Conservation (phyloP, 2,797 vertebrate genomes). For the Eulemur mongoz region DNA sequence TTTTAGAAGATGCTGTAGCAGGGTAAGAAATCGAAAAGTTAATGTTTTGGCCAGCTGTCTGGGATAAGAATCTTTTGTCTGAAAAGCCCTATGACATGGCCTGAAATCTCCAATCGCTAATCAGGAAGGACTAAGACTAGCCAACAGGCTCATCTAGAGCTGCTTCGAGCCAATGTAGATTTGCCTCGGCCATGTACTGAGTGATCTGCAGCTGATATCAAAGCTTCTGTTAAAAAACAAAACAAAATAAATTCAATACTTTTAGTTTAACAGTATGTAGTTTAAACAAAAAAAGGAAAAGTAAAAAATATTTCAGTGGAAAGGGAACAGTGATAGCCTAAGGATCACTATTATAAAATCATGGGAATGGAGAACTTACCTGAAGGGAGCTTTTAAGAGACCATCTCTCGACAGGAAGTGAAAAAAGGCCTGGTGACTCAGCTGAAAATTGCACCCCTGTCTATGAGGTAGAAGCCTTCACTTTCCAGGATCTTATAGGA, state of each 20-base stretch:
- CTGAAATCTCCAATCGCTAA: constrained; percentile 73
- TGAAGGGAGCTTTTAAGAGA: constrained; percentile 89
- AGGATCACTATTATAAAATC: constrained; percentile 83
- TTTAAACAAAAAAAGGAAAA: constrained; percentile 74
- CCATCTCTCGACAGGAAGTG: constrained; percentile 89
- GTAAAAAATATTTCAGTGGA: constrained; percentile 81
- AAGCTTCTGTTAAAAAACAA: constrained; percentile 91
- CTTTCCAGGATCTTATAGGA: constrained; percentile 90
- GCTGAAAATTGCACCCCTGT: constrained; percentile 89
- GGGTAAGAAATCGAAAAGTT: constrained; percentile 75
- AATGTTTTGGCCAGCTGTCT: constrained; percentile 74
- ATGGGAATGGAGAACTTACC: constrained; percentile 87
- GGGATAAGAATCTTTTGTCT: constrained; percentile 70
- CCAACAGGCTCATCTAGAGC: constrained; percentile 86
- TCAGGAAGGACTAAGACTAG: constrained; percentile 77
- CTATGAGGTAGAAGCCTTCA: constrained; percentile 89
- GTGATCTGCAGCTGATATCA: constrained; percentile 88
- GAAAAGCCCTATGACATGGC: constrained; percentile 73
- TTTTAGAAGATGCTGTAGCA: constrained; percentile 81
- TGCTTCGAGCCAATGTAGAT: constrained; percentile 85
- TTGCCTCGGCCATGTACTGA: constrained; percentile 88
- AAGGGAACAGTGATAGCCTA: constrained; percentile 83
- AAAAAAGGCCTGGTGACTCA: constrained; percentile 90
- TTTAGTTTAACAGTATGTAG: constrained; percentile 87
- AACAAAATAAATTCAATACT: constrained; percentile 87